Evolutionary conservation across 2,888 invertebrate species (phyloP).

Genomic region (Plebejus argus): DNA sequence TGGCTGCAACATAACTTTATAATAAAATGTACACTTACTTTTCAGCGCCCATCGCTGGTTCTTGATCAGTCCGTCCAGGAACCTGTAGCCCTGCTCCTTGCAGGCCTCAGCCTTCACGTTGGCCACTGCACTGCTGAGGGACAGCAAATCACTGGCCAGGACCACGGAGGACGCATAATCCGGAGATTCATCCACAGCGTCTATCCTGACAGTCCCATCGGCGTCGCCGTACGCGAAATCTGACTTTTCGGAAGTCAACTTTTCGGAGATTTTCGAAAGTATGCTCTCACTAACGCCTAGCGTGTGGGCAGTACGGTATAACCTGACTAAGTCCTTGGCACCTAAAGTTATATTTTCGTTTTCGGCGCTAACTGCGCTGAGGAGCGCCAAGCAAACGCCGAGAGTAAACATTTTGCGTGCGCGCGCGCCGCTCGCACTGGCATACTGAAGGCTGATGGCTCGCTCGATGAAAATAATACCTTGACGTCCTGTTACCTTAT

Average conservation of each 20-base stretch:
- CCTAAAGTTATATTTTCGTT: slow-evolving; percentile 53
- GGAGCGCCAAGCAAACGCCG: slow-evolving; percentile 57
- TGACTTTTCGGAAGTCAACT: slow-evolving; percentile 48
- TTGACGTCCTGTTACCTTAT: slow-evolving; percentile 50
- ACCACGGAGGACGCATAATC: slow-evolving; percentile 75
- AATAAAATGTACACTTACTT: slow-evolving; percentile 63
- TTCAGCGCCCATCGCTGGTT: slow-evolving; percentile 81
- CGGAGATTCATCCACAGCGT: slow-evolving; percentile 67
- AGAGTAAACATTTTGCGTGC: slow-evolving; percentile 64
- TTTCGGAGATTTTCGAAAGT: slow-evolving; percentile 55
- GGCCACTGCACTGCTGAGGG: slow-evolving; percentile 72
- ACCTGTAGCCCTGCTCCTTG: slow-evolving; percentile 72
- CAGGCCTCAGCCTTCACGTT: slow-evolving; percentile 71
- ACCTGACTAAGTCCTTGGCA: slow-evolving; percentile 50
- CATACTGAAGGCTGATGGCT: slow-evolving; percentile 54
- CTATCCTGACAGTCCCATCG: slow-evolving; percentile 49
- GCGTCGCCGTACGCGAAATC: slow-evolving; percentile 51
- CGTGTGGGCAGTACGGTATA: slow-evolving; percentile 58
- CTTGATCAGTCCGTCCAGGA: slow-evolving; percentile 70
- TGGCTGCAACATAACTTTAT: background rate
- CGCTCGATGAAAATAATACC: slow-evolving; percentile 45
- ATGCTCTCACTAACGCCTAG: slow-evolving; percentile 58
- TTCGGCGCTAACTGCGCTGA: slow-evolving; percentile 56
- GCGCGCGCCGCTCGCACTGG: slow-evolving; percentile 61
- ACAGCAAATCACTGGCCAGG: slow-evolving; percentile 72